Evolutionary conservation across 2,888 invertebrate species (phyloP), one percentile per base, ranked within the genome.

Genomic region (Cryptophagus acutangulus): DNA sequence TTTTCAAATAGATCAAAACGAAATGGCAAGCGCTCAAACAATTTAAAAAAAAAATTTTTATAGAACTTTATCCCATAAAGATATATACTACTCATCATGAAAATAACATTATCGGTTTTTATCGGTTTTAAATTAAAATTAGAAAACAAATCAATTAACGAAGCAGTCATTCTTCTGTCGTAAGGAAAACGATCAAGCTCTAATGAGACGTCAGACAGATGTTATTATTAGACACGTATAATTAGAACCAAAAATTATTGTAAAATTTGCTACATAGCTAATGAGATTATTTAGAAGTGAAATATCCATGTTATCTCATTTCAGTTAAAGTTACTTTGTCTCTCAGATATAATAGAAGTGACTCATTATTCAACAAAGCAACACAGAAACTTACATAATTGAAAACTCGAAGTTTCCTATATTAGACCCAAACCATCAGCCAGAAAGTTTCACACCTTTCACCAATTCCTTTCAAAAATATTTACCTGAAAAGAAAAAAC

Each of bases 341-440:
- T 54, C 51, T 46, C 36, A 41, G 41, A 20, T 41, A 52, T 50
- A 49, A 50, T 51, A 36, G 47, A 41, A 45, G 47, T 45, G 48
- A 45, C 48, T 52, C 52, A 54, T 58, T 56, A 51, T 45, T 48
- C 52, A 51, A 54, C 52, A 51, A 49, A 51, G 54, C 49, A 46
- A 48, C 48, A 45, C 44, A 49, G 49, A 50, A 55, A 55, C 54
- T 57, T 50, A 52, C 52, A 52, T 52, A 56, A 55, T 54, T 55
- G 52, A 54, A 58, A 56, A 55, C 51, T 46, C 43, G 41, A 54
- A 54, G 50, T 53, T 54, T 48, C 54, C 13, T 46, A 47, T 50
- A 49, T 48, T 45, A 48, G 45, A 51, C 42, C 48, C 43, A 46
- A 31, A 31, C 31, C 31, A 31, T 31, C 15, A 31, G 26, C 3